phyloP scores from a whole-genome alignment of 2,888 invertebrate species.

The Enchytraeus crypticus region DNA sequence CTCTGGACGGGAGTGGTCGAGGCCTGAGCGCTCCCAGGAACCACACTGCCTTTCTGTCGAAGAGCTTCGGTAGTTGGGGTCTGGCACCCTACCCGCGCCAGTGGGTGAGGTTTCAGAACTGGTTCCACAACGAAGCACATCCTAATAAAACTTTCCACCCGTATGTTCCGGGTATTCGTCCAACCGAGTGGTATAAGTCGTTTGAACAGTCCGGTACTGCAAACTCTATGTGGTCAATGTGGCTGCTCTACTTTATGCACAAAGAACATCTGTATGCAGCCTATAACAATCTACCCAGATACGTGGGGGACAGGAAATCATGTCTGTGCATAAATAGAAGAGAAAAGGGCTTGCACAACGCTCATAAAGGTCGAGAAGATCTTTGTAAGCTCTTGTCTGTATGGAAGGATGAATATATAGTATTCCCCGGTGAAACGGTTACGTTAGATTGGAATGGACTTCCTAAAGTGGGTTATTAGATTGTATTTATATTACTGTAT shows the following conservation, averaged over 20 bases:
- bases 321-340: conserved; percentile 32
- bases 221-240: conserved; percentile 20
- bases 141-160: conserved; percentile 11
- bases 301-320: conserved; percentile 6
- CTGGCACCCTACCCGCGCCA: conserved; percentile 13
- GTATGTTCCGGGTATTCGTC: conserved; percentile 11
- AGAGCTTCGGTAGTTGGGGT: conserved; percentile 19
- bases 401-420: neutral
- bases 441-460: conserved; percentile 10
- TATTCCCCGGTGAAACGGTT: neutral
- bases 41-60: conserved; percentile 12
- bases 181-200: conserved; percentile 17
- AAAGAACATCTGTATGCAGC: conserved; percentile 19
- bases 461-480: neutral
- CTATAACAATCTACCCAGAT: conserved; percentile 27
- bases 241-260: conserved; percentile 18
- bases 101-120: conserved; percentile 19
- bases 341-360: conserved; percentile 32
- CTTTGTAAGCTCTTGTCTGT: neutral
- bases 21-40: neutral
- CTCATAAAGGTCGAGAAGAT: neutral
- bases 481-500: neutral
- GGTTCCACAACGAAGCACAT: conserved; percentile 12
- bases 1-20: neutral
- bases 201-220: conserved; percentile 5